phyloP scores from a whole-genome alignment of 1,140 invertebrate genomes.

The Pygmarrhopalites habei region DNA sequence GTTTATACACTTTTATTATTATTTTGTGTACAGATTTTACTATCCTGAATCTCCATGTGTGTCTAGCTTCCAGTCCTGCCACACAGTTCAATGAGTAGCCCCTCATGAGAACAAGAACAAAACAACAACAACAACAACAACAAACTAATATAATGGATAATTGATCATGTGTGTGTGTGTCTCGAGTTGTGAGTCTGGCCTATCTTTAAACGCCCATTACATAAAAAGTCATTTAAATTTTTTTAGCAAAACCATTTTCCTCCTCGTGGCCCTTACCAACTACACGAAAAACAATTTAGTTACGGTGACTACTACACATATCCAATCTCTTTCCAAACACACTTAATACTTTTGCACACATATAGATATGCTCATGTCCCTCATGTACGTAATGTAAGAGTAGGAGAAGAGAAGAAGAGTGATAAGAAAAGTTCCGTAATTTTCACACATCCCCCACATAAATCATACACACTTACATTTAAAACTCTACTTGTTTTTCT shows the following conservation, averaged over 20 bases:
- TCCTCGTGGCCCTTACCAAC: no score
- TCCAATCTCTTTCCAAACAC: no score
- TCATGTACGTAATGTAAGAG: no score
- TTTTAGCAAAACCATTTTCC: neutral
- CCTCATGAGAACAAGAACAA: no score
- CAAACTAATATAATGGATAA: neutral
- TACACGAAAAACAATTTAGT: neutral
- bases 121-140: no score
- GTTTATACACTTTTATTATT: no score
- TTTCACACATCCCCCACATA: constrained; percentile 11
- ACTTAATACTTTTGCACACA: no score
- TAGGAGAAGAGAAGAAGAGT: neutral
- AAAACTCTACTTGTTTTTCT: neutral
- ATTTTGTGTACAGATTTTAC: no score
- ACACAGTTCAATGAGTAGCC: no score
- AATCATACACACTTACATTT: constrained; percentile 1
- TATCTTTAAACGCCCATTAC: constrained; percentile 1
- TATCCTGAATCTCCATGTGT: no score
- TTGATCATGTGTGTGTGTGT: neutral
- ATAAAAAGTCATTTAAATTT: constrained; percentile 4
- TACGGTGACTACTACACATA: neutral
- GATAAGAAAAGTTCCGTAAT: constrained; percentile 5
- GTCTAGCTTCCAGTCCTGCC: no score
- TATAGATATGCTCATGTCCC: no score
- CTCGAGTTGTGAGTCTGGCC: neutral